Percentiles rank a stretch among this genome's conserved stretches.
phyloP scores from a whole-genome alignment of 92 coral and sea anemone species.

The Muricea muricata region DNA sequence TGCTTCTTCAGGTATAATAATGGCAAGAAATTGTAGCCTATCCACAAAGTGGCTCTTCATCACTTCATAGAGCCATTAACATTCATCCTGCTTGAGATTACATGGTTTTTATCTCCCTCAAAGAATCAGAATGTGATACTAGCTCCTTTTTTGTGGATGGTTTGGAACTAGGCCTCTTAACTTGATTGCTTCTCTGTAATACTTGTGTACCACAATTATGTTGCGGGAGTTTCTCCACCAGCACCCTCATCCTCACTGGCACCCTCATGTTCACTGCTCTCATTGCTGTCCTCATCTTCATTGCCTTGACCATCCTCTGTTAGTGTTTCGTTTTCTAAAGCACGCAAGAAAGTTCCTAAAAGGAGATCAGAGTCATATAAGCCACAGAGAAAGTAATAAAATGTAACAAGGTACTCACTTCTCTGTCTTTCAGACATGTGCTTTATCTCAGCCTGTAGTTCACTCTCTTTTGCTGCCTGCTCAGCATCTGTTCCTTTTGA shows the following conservation, averaged over 20 bases:
- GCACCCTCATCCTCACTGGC: slow-evolving; percentile 36
- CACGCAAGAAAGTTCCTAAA: slow-evolving; percentile 81
- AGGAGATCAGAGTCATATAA: not conserved
- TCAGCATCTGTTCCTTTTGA: slow-evolving; percentile 72
- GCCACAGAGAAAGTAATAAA: not conserved
- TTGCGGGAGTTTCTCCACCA: not conserved
- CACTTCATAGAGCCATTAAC: too few species aligned
- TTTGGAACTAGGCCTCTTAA: too few species aligned
- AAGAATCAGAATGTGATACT: too few species aligned
- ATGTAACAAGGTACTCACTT: slow-evolving; percentile 54
- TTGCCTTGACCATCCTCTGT: not conserved
- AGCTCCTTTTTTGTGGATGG: too few species aligned
- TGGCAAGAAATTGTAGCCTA: too few species aligned
- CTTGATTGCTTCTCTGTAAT: too few species aligned
- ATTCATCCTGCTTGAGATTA: too few species aligned
- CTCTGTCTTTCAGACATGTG: slow-evolving; percentile 85
- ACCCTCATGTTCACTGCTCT: slow-evolving; percentile 32
- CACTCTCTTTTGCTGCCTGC: slow-evolving; percentile 77
- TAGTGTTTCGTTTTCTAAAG: slow-evolving; percentile 60
- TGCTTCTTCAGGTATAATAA: too few species aligned
- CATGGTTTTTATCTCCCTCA: too few species aligned
- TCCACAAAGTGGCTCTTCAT: too few species aligned
- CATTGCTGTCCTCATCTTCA: slow-evolving; percentile 1
- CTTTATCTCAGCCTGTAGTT: slow-evolving; percentile 79
- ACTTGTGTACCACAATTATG: not conserved